Evolutionary conservation across 2,797 vertebrate species (phyloP).

Genomic region (Aldrovandia affinis): DNA sequence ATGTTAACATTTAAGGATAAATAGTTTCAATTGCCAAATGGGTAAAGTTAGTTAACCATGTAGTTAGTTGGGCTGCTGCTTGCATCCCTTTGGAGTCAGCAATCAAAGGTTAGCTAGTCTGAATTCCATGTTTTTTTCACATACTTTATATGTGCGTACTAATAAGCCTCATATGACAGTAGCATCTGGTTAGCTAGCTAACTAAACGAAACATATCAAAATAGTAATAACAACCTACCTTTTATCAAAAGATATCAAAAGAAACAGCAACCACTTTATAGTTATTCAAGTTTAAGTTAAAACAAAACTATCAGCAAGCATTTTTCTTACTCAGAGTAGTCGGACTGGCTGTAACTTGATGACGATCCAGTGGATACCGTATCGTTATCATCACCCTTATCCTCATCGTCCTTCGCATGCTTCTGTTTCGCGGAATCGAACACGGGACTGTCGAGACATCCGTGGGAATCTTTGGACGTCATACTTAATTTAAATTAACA

Average conservation of each 20-base stretch:
- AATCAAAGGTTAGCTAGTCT: too few relatives aligned
- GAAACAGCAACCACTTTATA: not conserved
- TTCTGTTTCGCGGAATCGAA: not conserved
- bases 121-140: too few relatives aligned
- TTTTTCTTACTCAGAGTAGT: conserved; percentile 71
- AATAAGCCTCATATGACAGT: too few relatives aligned
- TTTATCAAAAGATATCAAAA: not conserved
- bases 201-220: too few relatives aligned
- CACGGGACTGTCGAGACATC: not conserved
- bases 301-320: not conserved
- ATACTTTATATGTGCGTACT: too few relatives aligned
- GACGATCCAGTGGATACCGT: conserved; percentile 46
- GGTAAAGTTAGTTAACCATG: too few relatives aligned
- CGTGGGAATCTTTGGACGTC: conserved; percentile 35
- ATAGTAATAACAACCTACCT: too few relatives aligned
- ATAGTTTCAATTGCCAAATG: too few relatives aligned
- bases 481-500: conserved; percentile 40
- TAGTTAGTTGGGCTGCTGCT: too few relatives aligned
- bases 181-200: too few relatives aligned
- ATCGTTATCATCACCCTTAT: conserved; percentile 39
- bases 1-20: too few relatives aligned
- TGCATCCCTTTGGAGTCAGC: too few relatives aligned
- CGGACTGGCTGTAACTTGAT: conserved; percentile 64
- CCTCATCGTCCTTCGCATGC: conserved; percentile 25
- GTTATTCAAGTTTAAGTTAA: not conserved